These are phyloP conservation scores for Crotalus horridus DNA, from an alignment of 2,113 vertebrate species.

Conservation along the genomic window DNA sequence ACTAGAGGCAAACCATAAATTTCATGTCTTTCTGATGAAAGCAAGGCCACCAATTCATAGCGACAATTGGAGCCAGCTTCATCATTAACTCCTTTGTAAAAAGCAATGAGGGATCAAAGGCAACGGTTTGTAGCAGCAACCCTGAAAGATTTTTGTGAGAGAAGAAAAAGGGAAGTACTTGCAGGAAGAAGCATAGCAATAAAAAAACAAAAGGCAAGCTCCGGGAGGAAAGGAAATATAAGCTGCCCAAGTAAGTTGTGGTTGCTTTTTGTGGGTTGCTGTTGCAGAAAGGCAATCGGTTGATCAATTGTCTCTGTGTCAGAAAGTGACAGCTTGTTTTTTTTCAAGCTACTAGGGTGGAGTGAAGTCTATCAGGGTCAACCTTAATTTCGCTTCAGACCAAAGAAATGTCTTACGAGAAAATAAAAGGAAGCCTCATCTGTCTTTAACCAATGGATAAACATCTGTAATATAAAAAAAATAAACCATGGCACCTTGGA, in stretches of 20 bases:
- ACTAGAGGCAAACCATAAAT: not conserved
- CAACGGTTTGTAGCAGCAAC: not conserved
- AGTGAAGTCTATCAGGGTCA: not conserved
- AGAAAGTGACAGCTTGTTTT: not conserved
- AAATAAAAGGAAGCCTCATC: not conserved
- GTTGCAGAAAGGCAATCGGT: not conserved
- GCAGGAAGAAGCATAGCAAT: not conserved
- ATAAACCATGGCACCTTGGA: not conserved
- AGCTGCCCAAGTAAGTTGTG: not conserved
- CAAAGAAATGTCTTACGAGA: not conserved
- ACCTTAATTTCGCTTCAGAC: not conserved
- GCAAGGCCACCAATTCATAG: not conserved
- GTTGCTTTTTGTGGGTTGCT: not conserved
- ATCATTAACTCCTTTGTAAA: not conserved
- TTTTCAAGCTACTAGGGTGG: not conserved
- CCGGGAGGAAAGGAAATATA: not conserved
- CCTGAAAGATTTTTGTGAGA: slow-evolving; percentile 26
- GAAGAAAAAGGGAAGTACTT: not conserved
- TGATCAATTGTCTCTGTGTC: not conserved
- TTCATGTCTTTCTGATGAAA: not conserved
- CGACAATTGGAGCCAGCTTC: not conserved
- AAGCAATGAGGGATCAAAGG: not conserved
- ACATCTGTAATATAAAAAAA: not conserved
- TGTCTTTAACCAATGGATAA: not conserved
- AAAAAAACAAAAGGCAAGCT: not conserved